A percentile compares a stretch with the other conserved stretches of the same genome.
phyloP scores from a whole-genome alignment of 1,140 invertebrate species.

The Drosophila sproati region DNA sequence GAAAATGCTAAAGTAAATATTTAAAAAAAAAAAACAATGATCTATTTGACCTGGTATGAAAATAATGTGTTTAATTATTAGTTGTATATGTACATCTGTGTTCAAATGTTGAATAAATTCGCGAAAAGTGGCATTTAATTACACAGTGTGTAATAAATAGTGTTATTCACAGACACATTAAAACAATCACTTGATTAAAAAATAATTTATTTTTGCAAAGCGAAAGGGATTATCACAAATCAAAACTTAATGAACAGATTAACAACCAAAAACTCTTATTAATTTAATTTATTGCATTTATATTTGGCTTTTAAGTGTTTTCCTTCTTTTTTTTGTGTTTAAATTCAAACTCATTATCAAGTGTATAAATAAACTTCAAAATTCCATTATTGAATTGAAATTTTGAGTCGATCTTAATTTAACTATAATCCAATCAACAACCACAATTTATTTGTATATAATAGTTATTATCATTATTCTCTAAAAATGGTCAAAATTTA shows the following conservation, averaged over 20 bases:
- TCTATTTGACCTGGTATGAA: constrained; percentile 3
- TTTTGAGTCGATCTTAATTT: background rate
- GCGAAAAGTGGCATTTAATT: background rate
- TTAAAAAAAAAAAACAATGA: constrained; percentile 9
- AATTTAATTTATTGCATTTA: no score
- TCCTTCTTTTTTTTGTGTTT: no score
- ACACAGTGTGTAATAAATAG: background rate
- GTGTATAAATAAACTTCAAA: no score
- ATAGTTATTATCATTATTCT: background rate
- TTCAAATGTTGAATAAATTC: background rate
- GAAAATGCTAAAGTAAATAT: background rate
- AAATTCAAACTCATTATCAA: no score
- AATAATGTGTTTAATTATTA: background rate
- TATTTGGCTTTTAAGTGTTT: no score
- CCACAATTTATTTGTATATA: no score
- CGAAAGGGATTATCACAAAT: no score
- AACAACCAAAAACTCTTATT: no score
- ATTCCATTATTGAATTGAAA: background rate
- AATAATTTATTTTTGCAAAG: no score
- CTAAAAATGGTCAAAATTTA: background rate
- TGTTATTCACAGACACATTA: background rate
- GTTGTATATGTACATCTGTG: background rate
- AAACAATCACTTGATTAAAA: background rate
- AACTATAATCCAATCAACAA: background rate
- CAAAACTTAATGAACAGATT: no score